These are phyloP conservation scores for Lithodes maja DNA, from an alignment of 2,888 invertebrate genomes.

Conservation along the genomic window DNA sequence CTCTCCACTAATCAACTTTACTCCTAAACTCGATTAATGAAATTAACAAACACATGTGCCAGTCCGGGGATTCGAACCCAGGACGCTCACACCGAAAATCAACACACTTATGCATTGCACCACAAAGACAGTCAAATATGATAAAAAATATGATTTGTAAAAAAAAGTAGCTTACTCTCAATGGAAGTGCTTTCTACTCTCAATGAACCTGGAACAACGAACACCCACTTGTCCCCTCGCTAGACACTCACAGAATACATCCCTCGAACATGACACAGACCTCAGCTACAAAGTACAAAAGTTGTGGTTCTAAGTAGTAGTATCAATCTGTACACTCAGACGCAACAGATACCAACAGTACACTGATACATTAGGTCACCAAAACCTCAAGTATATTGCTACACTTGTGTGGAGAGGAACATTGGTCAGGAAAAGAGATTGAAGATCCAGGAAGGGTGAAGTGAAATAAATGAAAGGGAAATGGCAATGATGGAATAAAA, in stretches of 20 bases:
- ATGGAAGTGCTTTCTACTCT: background rate
- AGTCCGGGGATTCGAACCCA: too few relatives aligned
- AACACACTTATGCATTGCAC: too few relatives aligned
- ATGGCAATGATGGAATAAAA: too few relatives aligned
- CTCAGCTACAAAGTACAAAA: slow-evolving; percentile 14
- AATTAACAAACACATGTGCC: too few relatives aligned
- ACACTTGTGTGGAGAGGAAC: background rate
- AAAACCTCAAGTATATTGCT: slow-evolving; percentile 1
- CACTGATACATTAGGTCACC: background rate
- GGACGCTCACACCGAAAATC: too few relatives aligned
- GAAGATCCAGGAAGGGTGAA: too few relatives aligned
- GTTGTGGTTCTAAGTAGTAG: slow-evolving; percentile 1
- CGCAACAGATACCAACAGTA: slow-evolving; percentile 11
- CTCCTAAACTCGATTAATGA: too few relatives aligned
- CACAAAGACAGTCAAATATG: too few relatives aligned
- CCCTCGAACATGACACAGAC: slow-evolving; percentile 3
- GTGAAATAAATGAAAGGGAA: too few relatives aligned
- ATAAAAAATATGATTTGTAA: background rate
- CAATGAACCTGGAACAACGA: background rate
- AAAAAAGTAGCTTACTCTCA: background rate
- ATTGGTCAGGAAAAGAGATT: too few relatives aligned
- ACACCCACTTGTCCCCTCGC: background rate
- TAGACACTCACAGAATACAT: background rate
- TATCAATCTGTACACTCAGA: slow-evolving; percentile 10
- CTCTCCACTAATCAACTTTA: too few relatives aligned